Percentiles rank a stretch among this genome's conserved stretches.
Conservation (phyloP, 23 tunicate genomes). For the Aplidium turbinatum region DNA sequence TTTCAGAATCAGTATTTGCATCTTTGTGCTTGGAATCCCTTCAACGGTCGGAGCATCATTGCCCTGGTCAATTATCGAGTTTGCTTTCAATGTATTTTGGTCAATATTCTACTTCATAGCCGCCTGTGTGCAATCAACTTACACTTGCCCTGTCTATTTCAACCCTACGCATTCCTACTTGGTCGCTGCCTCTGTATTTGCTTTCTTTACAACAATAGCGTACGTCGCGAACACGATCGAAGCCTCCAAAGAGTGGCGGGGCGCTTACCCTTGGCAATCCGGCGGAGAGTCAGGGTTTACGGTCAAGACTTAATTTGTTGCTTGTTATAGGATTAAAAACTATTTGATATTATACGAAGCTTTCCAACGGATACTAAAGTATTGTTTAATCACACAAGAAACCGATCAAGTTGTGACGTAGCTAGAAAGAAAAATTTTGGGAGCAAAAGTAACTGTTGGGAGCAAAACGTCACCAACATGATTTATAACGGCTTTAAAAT, state of each 20-base stretch:
- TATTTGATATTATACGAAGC: too few species aligned
- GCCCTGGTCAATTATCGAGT: slow-evolving; percentile 55
- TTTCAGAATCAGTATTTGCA: slow-evolving; percentile 21
- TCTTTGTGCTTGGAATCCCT: slow-evolving; percentile 25
- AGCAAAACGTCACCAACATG: too few species aligned
- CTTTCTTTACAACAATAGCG: slow-evolving; percentile 52
- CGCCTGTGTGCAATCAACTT: slow-evolving; percentile 29
- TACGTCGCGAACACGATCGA: slow-evolving; percentile 46
- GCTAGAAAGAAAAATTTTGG: too few species aligned
- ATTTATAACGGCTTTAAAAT: too few species aligned
- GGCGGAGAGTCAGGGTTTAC: too few species aligned
- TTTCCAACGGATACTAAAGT: too few species aligned
- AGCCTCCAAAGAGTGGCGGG: slow-evolving; percentile 63
- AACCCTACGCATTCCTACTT: not conserved
- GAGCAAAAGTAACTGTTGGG: too few species aligned
- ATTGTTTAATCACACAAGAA: too few species aligned
- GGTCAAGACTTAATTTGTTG: too few species aligned
- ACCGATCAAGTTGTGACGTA: too few species aligned
- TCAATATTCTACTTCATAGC: slow-evolving; percentile 46
- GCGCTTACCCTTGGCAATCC: slow-evolving; percentile 26
- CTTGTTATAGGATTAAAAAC: too few species aligned
- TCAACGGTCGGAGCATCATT: slow-evolving; percentile 17
- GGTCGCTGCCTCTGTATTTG: slow-evolving; percentile 69
- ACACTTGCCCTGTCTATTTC: too few species aligned
- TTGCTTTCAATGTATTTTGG: slow-evolving; percentile 40